Evolutionary conservation across 1,140 invertebrate species (phyloP).

Genomic region (Calephelis virginiensis): DNA sequence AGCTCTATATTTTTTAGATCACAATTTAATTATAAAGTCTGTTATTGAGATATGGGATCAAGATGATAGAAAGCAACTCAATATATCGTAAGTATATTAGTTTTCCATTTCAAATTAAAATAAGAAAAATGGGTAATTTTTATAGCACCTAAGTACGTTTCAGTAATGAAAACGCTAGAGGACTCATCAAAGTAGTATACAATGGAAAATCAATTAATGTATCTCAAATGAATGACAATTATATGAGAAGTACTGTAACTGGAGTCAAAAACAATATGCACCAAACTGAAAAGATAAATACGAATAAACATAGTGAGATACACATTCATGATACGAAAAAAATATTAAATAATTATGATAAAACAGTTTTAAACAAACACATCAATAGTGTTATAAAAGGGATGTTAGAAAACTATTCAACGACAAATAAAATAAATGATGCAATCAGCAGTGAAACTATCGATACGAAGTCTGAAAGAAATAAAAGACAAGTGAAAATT

Average conservation of each 20-base stretch:
- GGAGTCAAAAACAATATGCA: conserved; percentile 10
- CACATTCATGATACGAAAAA: conserved; percentile 2
- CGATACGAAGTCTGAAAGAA: conserved; percentile 36
- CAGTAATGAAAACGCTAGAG: conserved; percentile 44
- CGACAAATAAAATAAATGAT: conserved; percentile 23
- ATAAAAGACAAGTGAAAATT: conserved; percentile 54
- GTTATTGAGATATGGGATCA: conserved; percentile 47
- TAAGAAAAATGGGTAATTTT: neutral
- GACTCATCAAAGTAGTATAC: conserved; percentile 50
- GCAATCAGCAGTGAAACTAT: conserved; percentile 26
- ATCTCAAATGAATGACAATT: conserved; percentile 30
- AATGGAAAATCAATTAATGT: conserved; percentile 52
- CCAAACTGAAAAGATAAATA: conserved; percentile 2
- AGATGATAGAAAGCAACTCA: conserved; percentile 38
- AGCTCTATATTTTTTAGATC: conserved; percentile 27
- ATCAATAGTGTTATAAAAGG: conserved; percentile 44
- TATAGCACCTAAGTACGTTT: conserved; percentile 21
- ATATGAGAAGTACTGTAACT: neutral
- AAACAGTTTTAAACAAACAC: conserved; percentile 17
- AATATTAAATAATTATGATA: conserved; percentile 15
- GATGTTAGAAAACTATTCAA: conserved; percentile 42
- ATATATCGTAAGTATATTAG: conserved; percentile 17
- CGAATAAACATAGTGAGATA: neutral
- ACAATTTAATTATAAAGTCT: conserved; percentile 47
- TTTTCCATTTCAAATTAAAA: neutral